These are phyloP conservation scores for Enteromius trimaculatus DNA, from an alignment of 2,797 vertebrate species.

Conservation along the genomic window DNA sequence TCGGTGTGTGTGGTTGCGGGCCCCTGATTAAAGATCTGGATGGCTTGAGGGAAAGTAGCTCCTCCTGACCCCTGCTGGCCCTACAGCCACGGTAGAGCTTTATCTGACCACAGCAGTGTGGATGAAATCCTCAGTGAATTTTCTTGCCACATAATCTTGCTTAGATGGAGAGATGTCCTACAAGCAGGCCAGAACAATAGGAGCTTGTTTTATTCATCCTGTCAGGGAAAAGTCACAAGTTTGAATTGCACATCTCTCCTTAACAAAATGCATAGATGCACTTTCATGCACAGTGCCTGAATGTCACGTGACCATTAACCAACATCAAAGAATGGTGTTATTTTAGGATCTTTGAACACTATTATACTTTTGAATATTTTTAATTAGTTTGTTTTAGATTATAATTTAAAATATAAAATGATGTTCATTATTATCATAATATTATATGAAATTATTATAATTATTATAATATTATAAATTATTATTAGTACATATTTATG, in stretches of 20 bases:
- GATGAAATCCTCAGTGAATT: not conserved
- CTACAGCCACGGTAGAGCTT: not conserved
- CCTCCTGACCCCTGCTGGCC: slow-evolving; percentile 13
- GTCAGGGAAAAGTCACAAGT: not conserved
- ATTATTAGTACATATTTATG: not conserved
- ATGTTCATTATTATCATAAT: no score
- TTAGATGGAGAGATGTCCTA: slow-evolving; percentile 10
- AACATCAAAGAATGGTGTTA: not conserved
- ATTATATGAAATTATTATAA: no score
- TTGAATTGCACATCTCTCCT: not conserved
- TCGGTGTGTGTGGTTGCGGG: not conserved
- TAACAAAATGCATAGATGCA: not conserved
- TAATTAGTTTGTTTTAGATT: not conserved
- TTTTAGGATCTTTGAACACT: not conserved
- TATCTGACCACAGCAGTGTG: slow-evolving; percentile 28
- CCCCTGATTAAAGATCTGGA: not conserved
- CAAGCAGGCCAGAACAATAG: not conserved
- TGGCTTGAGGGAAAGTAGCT: not conserved
- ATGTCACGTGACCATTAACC: not conserved
- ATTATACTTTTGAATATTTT: not conserved
- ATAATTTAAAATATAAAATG: not conserved
- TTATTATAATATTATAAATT: no score
- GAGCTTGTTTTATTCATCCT: not conserved
- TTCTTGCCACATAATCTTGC: slow-evolving; percentile 4
- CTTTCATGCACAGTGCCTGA: not conserved